phyloP scores from a whole-genome alignment of 2,888 invertebrate genomes.

The Lysandra coridon region DNA sequence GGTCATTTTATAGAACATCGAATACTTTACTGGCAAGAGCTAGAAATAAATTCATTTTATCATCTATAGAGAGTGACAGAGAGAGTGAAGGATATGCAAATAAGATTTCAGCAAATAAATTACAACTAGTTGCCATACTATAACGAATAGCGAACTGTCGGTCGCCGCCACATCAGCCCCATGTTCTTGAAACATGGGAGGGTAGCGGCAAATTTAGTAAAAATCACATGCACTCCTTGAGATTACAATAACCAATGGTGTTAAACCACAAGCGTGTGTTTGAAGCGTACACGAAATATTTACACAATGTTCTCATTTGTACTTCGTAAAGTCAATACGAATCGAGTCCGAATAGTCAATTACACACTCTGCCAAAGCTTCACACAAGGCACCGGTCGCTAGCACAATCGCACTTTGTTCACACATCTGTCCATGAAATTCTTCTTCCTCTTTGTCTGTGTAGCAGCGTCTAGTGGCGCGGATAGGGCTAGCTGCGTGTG shows the following conservation, averaged over 20 bases:
- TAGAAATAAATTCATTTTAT: conserved; percentile 64
- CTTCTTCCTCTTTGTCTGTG: conserved; percentile 84
- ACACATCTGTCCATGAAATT: conserved; percentile 93
- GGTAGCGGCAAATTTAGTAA: conserved; percentile 60
- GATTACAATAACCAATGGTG: conserved; percentile 70
- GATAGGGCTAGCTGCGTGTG: conserved; percentile 80
- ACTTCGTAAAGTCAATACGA: conserved; percentile 72
- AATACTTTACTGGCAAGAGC: conserved; percentile 79
- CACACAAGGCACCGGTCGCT: conserved; percentile 63
- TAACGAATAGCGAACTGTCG: conserved; percentile 70
- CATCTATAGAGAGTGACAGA: conserved; percentile 73
- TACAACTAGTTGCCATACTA: conserved; percentile 71
- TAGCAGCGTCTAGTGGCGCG: conserved; percentile 79
- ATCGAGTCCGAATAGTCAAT: conserved; percentile 69
- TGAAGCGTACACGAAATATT: conserved; percentile 71
- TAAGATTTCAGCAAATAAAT: conserved; percentile 55
- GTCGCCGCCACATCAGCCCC: conserved; percentile 59
- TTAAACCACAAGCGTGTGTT: conserved; percentile 57
- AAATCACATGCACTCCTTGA: conserved; percentile 71
- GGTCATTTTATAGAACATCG: conserved; percentile 56
- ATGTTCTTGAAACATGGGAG: conserved; percentile 71
- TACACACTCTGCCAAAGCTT: conserved; percentile 70
- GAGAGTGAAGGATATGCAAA: conserved; percentile 62
- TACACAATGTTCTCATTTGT: conserved; percentile 77
- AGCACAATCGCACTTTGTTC: conserved; percentile 89